These are phyloP conservation scores for Plectrocnemia conspersa DNA, from an alignment of 1,140 invertebrate genomes.

Conservation along the genomic window DNA sequence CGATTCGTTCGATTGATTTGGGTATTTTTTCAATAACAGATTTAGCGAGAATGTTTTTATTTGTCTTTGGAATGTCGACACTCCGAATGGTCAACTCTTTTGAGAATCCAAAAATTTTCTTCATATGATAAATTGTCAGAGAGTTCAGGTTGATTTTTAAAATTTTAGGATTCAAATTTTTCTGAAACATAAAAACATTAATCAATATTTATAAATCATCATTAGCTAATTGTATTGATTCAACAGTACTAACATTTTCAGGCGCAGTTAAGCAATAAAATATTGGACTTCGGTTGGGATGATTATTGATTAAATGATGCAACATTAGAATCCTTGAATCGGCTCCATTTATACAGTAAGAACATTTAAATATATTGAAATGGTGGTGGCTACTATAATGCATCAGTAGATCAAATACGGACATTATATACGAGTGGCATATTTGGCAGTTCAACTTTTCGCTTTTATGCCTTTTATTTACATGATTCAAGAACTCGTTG, in stretches of 20 bases:
- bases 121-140: too few species aligned
- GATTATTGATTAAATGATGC: conserved; percentile 10
- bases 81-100: too few species aligned
- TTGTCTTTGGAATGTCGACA: too few species aligned
- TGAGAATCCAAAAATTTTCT: too few species aligned
- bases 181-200: too few species aligned
- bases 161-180: too few species aligned
- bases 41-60: too few species aligned
- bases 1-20: too few species aligned
- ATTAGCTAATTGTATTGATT: too few species aligned
- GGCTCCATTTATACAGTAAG: conserved; percentile 11
- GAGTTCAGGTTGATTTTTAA: too few species aligned
- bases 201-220: too few species aligned
- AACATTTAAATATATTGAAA: conserved; percentile 14
- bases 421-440: background rate
- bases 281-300: background rate
- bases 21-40: too few species aligned
- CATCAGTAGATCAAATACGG: background rate
- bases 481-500: conserved; percentile 7
- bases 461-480: background rate
- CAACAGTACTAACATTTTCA: background rate
- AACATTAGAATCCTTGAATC: background rate
- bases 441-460: conserved; percentile 3
- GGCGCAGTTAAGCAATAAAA: conserved; percentile 2
- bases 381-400: background rate